These are phyloP conservation scores for Thymelicus acteon DNA, from an alignment of 2,888 invertebrate genomes.

Conservation along the genomic window DNA sequence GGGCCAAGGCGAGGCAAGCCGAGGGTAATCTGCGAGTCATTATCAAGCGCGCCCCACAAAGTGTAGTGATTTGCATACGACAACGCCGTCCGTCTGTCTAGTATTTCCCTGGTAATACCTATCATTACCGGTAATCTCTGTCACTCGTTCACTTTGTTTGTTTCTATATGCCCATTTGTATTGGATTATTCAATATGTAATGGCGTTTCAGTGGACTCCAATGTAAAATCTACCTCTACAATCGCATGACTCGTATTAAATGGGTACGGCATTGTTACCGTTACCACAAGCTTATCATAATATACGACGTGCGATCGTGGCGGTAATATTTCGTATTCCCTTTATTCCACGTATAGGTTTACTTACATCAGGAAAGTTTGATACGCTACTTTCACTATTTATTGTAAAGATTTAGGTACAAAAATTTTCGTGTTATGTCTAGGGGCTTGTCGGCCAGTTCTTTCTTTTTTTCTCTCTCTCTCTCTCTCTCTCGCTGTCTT, in stretches of 20 bases:
- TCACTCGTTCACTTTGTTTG: conserved; percentile 46
- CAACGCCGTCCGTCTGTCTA: conserved; percentile 51
- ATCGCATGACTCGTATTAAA: conserved; percentile 17
- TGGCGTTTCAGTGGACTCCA: conserved; percentile 9
- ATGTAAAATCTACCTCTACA: conserved; percentile 10
- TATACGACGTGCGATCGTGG: conserved; percentile 3
- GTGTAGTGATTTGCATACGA: conserved; percentile 63
- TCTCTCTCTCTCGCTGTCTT: no score
- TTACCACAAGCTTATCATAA: conserved; percentile 7
- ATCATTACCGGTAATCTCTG: conserved; percentile 50
- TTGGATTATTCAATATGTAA: conserved; percentile 27
- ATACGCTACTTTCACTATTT: not conserved
- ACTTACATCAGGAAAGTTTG: not conserved
- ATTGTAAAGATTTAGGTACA: no score
- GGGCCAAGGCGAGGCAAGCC: conserved; percentile 17
- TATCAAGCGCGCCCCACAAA: conserved; percentile 58
- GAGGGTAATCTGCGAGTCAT: conserved; percentile 47
- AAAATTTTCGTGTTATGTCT: no score
- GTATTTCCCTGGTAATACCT: conserved; percentile 54
- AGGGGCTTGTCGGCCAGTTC: no score
- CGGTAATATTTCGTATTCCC: conserved; percentile 1
- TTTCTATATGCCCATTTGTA: conserved; percentile 35
- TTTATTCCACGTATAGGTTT: not conserved
- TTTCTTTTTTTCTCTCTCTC: no score
- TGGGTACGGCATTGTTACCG: conserved; percentile 4